Evolutionary conservation across 2,888 invertebrate genomes (phyloP).

Genomic region (Griposia aprilina): DNA sequence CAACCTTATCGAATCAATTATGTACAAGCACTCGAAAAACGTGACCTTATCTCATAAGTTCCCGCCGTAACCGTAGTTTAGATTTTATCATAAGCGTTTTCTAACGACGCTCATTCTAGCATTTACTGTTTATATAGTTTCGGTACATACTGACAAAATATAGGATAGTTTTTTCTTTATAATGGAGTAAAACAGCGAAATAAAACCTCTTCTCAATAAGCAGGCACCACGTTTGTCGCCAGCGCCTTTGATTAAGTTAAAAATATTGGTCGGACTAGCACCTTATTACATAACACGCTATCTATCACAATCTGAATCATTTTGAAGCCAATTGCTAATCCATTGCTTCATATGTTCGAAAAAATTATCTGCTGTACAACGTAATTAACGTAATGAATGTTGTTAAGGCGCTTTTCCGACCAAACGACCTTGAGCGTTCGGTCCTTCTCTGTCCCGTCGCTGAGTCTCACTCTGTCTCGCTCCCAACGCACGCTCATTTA

Average conservation of each 20-base stretch:
- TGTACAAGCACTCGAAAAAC: background rate
- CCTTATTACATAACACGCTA: too few species aligned
- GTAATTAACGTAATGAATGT: too few species aligned
- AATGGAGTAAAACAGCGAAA: background rate
- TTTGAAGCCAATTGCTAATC: too few species aligned
- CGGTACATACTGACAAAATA: background rate
- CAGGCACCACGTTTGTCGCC: background rate
- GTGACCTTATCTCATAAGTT: slow-evolving; percentile 19
- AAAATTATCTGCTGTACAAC: too few species aligned
- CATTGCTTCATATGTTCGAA: too few species aligned
- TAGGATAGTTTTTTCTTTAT: background rate
- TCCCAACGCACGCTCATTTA: too few species aligned
- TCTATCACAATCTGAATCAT: too few species aligned
- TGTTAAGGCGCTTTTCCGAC: too few species aligned
- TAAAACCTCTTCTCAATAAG: background rate
- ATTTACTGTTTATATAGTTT: background rate
- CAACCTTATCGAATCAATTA: slow-evolving; percentile 2
- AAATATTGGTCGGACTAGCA: background rate
- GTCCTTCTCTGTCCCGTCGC: too few species aligned
- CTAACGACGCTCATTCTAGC: slow-evolving; percentile 37
- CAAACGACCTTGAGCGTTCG: too few species aligned
- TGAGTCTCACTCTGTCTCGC: too few species aligned
- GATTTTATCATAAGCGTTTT: slow-evolving; percentile 42
- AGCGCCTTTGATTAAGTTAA: too few species aligned
- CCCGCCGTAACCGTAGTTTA: background rate